Evolutionary conservation across 2,113 vertebrate species (phyloP).

Genomic region (Uria aalge): DNA sequence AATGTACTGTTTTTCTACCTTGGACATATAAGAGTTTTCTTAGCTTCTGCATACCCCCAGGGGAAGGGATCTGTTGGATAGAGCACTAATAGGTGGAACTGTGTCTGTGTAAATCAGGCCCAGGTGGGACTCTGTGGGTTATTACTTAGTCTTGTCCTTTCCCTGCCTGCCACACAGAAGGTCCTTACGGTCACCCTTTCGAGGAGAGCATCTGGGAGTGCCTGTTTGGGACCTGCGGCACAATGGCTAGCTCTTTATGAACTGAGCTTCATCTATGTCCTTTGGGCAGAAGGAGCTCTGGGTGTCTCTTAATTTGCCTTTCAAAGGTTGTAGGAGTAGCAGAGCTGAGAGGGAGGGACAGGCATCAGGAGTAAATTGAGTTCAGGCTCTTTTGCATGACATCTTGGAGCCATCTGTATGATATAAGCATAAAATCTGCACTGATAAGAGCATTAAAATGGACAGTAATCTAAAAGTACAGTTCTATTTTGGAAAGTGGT

Average conservation of each 20-base stretch:
- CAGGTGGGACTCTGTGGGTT: background rate
- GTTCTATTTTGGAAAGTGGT: background rate
- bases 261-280: background rate
- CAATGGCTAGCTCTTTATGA: background rate
- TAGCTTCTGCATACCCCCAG: background rate
- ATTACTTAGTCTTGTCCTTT: background rate
- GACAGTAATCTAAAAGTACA: background rate
- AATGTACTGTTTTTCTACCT: background rate
- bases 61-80: background rate
- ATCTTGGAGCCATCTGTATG: background rate
- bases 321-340: background rate
- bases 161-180: background rate
- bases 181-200: background rate
- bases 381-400: background rate
- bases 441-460: conserved; percentile 22
- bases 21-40: background rate
- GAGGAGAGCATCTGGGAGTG: background rate
- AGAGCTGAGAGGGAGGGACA: background rate
- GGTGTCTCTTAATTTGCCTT: background rate
- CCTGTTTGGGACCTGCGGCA: background rate
- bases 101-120: background rate
- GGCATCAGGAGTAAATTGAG: background rate
- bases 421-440: background rate
- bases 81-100: background rate
- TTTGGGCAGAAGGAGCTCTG: background rate